Conservation (phyloP, 37 sponge, comb jelly and placozoan genomes). For the Beroe ovata region DNA sequence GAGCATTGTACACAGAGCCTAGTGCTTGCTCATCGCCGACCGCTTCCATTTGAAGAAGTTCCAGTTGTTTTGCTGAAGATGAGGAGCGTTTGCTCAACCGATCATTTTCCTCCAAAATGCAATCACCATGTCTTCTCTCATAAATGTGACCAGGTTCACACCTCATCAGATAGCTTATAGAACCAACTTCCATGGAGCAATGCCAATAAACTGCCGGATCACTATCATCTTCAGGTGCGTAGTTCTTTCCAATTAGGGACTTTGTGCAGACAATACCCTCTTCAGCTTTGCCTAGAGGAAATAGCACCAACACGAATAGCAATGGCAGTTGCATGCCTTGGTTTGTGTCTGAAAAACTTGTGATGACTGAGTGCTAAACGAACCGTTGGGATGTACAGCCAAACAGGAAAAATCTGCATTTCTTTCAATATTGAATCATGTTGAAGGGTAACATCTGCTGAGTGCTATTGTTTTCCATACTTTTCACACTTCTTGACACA, state of each 20-base stretch:
- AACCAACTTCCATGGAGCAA: not conserved
- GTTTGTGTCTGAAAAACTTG: too few species aligned
- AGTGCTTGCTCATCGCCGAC: not conserved
- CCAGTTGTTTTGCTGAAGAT: not conserved
- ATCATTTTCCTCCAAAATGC: not conserved
- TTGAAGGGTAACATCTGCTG: not conserved
- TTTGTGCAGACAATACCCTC: not conserved
- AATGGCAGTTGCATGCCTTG: not conserved
- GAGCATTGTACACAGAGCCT: slow-evolving; percentile 22
- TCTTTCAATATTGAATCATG: too few species aligned
- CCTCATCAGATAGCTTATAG: not conserved
- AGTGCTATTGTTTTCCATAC: not conserved
- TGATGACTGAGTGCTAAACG: too few species aligned
- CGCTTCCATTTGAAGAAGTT: not conserved
- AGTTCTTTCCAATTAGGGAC: not conserved
- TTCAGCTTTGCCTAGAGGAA: not conserved
- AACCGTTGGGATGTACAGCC: too few species aligned
- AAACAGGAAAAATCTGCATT: not conserved
- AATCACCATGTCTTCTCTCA: not conserved
- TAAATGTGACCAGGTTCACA: not conserved
- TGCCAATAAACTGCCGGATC: not conserved
- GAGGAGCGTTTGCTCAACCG: not conserved
- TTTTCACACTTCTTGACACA: not conserved
- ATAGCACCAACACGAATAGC: not conserved
- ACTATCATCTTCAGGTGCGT: not conserved